phyloP scores from a whole-genome alignment of 2,797 vertebrate species.

The Intellagama lesueurii region DNA sequence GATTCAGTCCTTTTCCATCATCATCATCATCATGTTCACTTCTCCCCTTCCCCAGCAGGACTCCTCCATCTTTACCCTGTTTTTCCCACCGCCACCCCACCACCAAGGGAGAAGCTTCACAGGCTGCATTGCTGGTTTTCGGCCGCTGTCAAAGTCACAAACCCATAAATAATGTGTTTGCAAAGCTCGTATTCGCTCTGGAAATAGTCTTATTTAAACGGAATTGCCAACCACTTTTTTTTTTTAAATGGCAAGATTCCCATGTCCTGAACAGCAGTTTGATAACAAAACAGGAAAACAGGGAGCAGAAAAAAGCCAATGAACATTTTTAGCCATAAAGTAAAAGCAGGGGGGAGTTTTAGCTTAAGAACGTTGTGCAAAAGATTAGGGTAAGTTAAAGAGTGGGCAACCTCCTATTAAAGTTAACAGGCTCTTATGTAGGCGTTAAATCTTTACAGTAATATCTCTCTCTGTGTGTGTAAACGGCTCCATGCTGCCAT shows the following conservation, averaged over 20 bases:
- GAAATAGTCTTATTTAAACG: not conserved
- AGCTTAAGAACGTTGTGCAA: not conserved
- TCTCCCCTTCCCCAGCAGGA: no score
- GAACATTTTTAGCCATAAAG: not conserved
- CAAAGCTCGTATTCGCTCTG: not conserved
- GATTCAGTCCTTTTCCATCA: no score
- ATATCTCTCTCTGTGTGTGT: not conserved
- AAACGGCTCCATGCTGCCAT: not conserved
- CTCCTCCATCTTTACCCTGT: not conserved
- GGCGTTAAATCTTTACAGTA: no score
- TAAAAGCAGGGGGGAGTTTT: not conserved
- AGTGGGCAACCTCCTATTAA: not conserved
- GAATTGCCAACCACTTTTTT: not conserved
- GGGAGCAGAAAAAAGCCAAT: not conserved
- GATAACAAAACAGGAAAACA: no score
- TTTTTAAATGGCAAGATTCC: not conserved
- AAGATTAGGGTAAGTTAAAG: not conserved
- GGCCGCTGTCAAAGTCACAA: not conserved
- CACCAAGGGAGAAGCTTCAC: not conserved
- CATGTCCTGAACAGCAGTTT: not conserved
- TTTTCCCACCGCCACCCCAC: no score
- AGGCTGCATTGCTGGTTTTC: not conserved
- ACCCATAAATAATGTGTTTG: not conserved
- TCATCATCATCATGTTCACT: no score
- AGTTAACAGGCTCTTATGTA: no score